Evolutionary conservation across 2,888 invertebrate genomes (phyloP).

Genomic region (Agrochola lychnidis): DNA sequence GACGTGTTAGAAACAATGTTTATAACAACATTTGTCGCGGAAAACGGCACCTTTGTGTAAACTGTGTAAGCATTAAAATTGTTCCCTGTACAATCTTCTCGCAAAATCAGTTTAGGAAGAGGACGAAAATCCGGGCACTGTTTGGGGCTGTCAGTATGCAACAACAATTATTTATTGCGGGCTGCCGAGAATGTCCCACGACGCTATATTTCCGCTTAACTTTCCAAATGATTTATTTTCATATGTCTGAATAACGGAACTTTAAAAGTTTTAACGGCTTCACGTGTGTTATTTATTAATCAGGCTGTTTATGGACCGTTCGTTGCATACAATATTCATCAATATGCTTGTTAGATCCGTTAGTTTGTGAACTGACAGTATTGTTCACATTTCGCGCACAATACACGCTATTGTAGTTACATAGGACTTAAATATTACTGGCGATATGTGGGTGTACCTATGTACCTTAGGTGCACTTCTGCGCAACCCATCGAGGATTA

Average conservation of each 20-base stretch:
- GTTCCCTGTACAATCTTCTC: conserved; percentile 41
- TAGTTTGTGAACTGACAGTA: neutral
- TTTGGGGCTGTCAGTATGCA: conserved; percentile 66
- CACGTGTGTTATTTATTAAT: conserved; percentile 56
- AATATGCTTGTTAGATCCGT: neutral
- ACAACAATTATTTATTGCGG: conserved; percentile 76
- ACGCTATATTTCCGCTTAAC: conserved; percentile 71
- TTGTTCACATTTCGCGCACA: neutral
- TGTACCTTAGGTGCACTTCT: neutral
- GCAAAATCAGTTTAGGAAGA: conserved; percentile 42
- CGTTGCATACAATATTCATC: conserved; percentile 7
- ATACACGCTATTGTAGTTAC: neutral
- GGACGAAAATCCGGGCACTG: conserved; percentile 44
- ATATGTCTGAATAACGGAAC: conserved; percentile 68
- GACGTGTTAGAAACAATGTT: conserved; percentile 31
- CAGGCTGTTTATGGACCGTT: conserved; percentile 13
- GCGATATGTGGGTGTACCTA: neutral
- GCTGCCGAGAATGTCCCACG: conserved; percentile 66
- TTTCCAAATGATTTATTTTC: conserved; percentile 75
- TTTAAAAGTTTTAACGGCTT: conserved; percentile 65
- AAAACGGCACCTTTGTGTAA: conserved; percentile 53
- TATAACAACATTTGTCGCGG: conserved; percentile 28
- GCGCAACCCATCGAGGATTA: neutral
- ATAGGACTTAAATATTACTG: neutral
- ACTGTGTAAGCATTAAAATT: conserved; percentile 40